These are phyloP conservation scores for Philopotamus ludificatus DNA, from an alignment of 1,140 invertebrate species.

Conservation along the genomic window DNA sequence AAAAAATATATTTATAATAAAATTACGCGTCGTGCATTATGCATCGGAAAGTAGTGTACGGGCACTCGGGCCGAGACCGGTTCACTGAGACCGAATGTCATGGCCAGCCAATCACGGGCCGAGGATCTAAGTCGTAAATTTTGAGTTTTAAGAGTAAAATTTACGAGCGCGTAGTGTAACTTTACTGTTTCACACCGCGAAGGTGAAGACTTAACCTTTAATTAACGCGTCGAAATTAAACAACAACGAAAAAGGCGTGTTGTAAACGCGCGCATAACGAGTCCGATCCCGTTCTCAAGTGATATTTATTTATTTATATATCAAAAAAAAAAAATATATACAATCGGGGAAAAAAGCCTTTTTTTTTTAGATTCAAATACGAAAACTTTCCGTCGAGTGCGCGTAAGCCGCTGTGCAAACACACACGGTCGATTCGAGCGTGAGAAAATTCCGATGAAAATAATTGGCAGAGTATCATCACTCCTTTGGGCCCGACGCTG, in stretches of 20 bases:
- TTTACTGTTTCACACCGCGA: conserved; percentile 7
- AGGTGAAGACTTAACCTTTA: conserved; percentile 7
- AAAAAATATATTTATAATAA: background rate
- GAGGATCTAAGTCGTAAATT: conserved; percentile 31
- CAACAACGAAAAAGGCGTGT: conserved; percentile 43
- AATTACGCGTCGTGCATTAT: background rate
- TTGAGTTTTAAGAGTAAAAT: conserved; percentile 14
- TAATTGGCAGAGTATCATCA: conserved; percentile 40
- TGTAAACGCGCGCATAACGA: conserved; percentile 16
- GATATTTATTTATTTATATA: too few relatives aligned
- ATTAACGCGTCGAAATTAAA: conserved; percentile 22
- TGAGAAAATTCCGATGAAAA: conserved; percentile 52
- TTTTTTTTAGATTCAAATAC: too few relatives aligned
- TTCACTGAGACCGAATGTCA: conserved; percentile 12
- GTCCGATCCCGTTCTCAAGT: too few relatives aligned
- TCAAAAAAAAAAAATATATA: too few relatives aligned
- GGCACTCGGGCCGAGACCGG: background rate
- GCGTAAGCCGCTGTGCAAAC: conserved; percentile 19
- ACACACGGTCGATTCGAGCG: conserved; percentile 42
- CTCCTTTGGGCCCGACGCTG: conserved; percentile 16
- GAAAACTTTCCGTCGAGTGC: too few relatives aligned
- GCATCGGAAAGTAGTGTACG: background rate
- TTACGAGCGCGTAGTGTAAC: background rate
- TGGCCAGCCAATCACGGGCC: conserved; percentile 18
- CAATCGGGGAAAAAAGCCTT: too few relatives aligned